These are phyloP conservation scores for Andrena camellia DNA, from an alignment of 2,888 invertebrate genomes.

Conservation along the genomic window DNA sequence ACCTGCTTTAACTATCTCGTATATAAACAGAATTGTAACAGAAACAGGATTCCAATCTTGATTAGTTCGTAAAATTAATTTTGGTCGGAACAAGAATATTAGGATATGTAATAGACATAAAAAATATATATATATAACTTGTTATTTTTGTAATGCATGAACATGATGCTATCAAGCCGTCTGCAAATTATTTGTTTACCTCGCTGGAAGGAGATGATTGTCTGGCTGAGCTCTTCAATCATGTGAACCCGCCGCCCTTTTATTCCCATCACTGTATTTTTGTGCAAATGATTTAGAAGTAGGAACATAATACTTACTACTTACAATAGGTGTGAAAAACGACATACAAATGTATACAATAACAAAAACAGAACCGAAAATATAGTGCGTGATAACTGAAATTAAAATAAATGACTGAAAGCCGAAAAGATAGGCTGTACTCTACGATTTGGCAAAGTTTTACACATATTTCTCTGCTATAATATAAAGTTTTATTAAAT, in stretches of 20 bases:
- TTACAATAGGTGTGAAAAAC: constrained; percentile 53
- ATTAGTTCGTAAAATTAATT: constrained; percentile 16
- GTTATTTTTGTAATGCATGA: constrained; percentile 72
- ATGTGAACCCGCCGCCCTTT: constrained; percentile 99
- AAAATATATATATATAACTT: constrained; percentile 48
- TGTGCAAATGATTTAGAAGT: constrained; percentile 80
- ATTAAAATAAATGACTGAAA: constrained; percentile 43
- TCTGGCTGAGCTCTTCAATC: constrained; percentile 99
- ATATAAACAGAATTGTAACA: constrained; percentile 12
- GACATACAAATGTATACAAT: constrained; percentile 20
- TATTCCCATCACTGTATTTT: constrained; percentile 96
- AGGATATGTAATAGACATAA: constrained; percentile 53
- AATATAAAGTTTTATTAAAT: constrained; percentile 24
- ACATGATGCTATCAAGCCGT: constrained; percentile 75
- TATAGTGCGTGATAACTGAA: constrained; percentile 32
- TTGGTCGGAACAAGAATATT: constrained; percentile 47
- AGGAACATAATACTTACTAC: constrained; percentile 59
- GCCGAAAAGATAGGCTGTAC: constrained; percentile 34
- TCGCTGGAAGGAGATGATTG: constrained; percentile 99
- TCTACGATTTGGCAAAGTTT: constrained; percentile 35
- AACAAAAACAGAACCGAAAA: constrained; percentile 31
- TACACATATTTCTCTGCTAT: constrained; percentile 41
- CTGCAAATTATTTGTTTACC: constrained; percentile 89
- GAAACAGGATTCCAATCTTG: constrained; percentile 5
- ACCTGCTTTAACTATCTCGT: not conserved